These are phyloP conservation scores for Catalaphyllia jardinei DNA, from an alignment of 64 coral and sea anemone genomes.

Conservation along the genomic window DNA sequence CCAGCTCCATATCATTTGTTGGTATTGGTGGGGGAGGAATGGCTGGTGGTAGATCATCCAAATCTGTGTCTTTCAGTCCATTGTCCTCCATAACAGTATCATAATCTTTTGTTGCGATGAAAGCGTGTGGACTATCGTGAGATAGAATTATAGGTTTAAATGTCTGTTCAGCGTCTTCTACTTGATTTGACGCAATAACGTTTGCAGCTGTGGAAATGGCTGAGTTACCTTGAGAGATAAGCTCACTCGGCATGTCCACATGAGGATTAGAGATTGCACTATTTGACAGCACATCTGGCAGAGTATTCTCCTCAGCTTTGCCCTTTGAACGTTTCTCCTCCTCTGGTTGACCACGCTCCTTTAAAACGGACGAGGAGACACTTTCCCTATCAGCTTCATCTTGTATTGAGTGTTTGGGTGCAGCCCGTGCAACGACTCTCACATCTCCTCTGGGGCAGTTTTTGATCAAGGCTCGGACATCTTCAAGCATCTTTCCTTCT, in stretches of 20 bases:
- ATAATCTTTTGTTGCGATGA: not conserved
- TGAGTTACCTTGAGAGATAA: not conserved
- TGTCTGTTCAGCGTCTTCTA: not conserved
- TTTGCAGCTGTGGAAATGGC: not conserved
- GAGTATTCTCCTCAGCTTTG: not conserved
- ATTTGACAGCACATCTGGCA: not conserved
- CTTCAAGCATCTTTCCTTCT: constrained; percentile 16
- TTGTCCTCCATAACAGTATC: not conserved
- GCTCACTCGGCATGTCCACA: not conserved
- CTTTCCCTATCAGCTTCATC: not conserved
- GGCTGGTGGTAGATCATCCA: constrained; percentile 4
- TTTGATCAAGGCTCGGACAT: constrained; percentile 70
- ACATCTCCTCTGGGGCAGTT: constrained; percentile 77
- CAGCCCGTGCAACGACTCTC: constrained; percentile 48
- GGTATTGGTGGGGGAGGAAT: constrained; percentile 3
- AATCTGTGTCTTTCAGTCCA: not conserved
- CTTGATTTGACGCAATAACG: not conserved
- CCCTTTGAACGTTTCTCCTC: not conserved
- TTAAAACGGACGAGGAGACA: not conserved
- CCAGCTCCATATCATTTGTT: not conserved
- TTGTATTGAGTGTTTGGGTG: not conserved
- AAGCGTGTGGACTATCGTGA: not conserved
- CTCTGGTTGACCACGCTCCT: not conserved
- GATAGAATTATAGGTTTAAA: not conserved
- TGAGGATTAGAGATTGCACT: not conserved